phyloP scores from a whole-genome alignment of 2,888 invertebrate species.

The Pristionchus entomophagus region DNA sequence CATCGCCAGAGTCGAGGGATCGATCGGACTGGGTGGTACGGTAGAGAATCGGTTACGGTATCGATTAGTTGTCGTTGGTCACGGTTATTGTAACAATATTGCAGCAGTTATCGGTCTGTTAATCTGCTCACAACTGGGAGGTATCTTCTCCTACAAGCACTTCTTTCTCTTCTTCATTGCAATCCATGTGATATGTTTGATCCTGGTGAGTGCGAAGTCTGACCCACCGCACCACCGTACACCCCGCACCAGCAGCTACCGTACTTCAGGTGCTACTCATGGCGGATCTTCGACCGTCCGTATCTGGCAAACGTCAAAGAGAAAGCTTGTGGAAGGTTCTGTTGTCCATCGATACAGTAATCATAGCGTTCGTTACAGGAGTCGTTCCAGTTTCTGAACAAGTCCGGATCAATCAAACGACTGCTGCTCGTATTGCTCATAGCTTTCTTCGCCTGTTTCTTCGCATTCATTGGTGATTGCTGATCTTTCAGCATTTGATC shows the following conservation, averaged over 20 bases:
- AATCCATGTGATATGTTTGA: conserved; percentile 14
- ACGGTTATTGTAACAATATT: background rate
- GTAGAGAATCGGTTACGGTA: background rate
- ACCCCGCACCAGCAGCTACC: too few relatives aligned
- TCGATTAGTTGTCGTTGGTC: too few relatives aligned
- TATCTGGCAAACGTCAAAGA: background rate
- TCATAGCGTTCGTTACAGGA: background rate
- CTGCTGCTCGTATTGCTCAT: conserved; percentile 48
- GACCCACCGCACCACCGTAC: background rate
- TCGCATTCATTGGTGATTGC: conserved; percentile 52
- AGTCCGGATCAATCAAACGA: background rate
- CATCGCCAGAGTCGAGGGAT: conserved; percentile 44
- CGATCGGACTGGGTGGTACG: conserved; percentile 43
- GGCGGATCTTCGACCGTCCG: background rate
- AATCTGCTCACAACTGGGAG: conserved; percentile 12
- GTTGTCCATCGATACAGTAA: background rate
- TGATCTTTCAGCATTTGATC: conserved; percentile 20
- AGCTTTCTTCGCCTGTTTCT: conserved; percentile 52
- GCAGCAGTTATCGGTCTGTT: conserved; percentile 42
- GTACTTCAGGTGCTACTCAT: conserved; percentile 24
- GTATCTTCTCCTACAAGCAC: background rate
- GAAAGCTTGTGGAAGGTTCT: conserved; percentile 9
- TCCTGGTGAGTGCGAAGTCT: background rate
- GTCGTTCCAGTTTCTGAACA: conserved; percentile 6
- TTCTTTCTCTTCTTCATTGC: conserved; percentile 44